These are phyloP conservation scores for Arctocebus calabarensis DNA, from an alignment of 2,797 vertebrate species.

Conservation along the genomic window DNA sequence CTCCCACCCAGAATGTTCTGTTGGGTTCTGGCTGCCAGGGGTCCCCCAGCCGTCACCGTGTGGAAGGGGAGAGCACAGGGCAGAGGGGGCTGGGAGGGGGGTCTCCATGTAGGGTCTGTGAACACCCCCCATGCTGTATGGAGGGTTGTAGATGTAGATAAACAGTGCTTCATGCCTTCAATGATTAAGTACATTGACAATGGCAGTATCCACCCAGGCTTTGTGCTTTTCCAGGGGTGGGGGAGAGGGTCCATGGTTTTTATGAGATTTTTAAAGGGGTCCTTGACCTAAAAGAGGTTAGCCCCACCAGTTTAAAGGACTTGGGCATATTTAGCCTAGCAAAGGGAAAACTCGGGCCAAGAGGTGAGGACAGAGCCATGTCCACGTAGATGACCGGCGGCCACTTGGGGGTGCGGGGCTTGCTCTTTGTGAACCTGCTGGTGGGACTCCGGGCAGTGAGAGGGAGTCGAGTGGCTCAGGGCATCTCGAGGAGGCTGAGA, in stretches of 20 bases:
- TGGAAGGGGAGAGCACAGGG: neutral
- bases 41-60: neutral
- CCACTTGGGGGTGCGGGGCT: neutral
- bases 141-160: neutral
- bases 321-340: neutral
- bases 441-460: neutral
- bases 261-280: neutral
- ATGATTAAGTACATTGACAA: slow-evolving; percentile 41
- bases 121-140: fast-evolving
- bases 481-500: neutral
- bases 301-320: neutral
- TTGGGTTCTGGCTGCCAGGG: neutral
- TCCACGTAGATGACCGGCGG: neutral
- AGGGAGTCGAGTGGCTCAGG: neutral
- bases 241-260: neutral
- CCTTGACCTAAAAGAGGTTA: neutral
- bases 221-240: neutral
- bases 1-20: neutral
- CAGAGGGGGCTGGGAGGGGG: neutral
- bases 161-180: slow-evolving; percentile 52
- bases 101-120: neutral
- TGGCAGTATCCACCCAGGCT: neutral
- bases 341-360: neutral
- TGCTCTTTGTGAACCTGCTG: neutral
- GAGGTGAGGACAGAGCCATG: neutral